Evolutionary conservation across 2,797 vertebrate species (phyloP).

Genomic region (Sorex maritimensis): DNA sequence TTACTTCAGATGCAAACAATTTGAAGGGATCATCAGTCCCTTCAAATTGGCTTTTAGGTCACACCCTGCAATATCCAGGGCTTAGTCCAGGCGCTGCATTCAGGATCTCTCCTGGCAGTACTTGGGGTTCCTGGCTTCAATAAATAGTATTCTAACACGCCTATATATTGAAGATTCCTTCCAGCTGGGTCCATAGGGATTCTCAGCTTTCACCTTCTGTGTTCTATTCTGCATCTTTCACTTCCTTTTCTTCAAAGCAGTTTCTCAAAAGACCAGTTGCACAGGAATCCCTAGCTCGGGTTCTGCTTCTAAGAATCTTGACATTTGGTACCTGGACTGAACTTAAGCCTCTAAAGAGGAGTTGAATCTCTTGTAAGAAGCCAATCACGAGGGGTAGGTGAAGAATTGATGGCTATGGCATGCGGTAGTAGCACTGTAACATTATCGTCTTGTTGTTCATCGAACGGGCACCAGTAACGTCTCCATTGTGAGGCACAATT

Average conservation of each 20-base stretch:
- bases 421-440: neutral
- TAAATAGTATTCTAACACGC: no score
- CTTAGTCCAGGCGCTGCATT: no score
- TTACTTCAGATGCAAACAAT: no score
- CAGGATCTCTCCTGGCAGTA: no score
- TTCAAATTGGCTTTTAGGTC: no score
- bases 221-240: neutral
- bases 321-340: neutral
- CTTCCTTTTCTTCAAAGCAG: neutral
- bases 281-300: neutral
- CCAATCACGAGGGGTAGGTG: neutral
- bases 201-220: neutral
- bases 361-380: neutral
- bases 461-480: no score
- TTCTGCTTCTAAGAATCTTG: conserved; percentile 4
- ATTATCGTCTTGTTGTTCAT: no score
- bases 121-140: no score
- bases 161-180: neutral
- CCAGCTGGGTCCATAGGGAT: neutral
- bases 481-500: no score
- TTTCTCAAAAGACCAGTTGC: neutral
- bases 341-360: neutral
- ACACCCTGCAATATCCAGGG: no score
- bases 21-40: no score
- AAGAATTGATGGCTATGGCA: neutral